A percentile compares a stretch with the other conserved stretches of the same genome.
Conservation (phyloP, 2,113 vertebrate genomes). For the Thalassoma bifasciatum region DNA sequence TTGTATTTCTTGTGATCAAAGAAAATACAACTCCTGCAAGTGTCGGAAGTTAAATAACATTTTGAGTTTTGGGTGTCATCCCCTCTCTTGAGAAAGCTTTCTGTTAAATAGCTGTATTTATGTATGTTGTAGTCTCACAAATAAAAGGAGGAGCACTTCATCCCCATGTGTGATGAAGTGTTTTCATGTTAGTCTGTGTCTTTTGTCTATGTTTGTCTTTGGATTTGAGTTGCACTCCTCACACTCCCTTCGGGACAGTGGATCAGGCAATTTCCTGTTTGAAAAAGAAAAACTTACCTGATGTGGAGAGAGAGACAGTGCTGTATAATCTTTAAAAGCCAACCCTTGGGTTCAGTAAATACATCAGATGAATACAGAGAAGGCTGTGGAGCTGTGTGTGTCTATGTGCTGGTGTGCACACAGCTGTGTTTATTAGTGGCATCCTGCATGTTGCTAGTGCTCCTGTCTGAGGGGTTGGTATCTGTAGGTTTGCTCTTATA, state of each 20-base stretch:
- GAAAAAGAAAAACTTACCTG: slow-evolving; percentile 61
- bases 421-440: slow-evolving; percentile 30
- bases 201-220: slow-evolving; percentile 62
- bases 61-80: not conserved
- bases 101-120: slow-evolving; percentile 2
- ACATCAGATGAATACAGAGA: slow-evolving; percentile 76
- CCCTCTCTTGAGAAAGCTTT: not conserved
- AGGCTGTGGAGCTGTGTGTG: slow-evolving; percentile 49
- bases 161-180: slow-evolving; percentile 29
- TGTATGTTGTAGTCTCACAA: slow-evolving; percentile 13
- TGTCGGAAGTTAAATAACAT: not conserved
- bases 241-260: slow-evolving; percentile 72
- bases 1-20: not conserved
- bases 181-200: slow-evolving; percentile 36
- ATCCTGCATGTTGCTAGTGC: slow-evolving; percentile 25
- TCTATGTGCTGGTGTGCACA: slow-evolving; percentile 6
- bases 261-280: slow-evolving; percentile 79
- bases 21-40: not conserved
- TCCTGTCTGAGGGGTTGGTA: slow-evolving; percentile 45
- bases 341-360: slow-evolving; percentile 70
- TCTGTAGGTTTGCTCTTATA: slow-evolving; percentile 46
- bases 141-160: slow-evolving; percentile 19
- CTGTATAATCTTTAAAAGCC: slow-evolving; percentile 76
- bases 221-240: slow-evolving; percentile 66
- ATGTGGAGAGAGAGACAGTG: slow-evolving; percentile 60